phyloP scores from a whole-genome alignment of 2,797 vertebrate species.

The Rhinatrema bivittatum region DNA sequence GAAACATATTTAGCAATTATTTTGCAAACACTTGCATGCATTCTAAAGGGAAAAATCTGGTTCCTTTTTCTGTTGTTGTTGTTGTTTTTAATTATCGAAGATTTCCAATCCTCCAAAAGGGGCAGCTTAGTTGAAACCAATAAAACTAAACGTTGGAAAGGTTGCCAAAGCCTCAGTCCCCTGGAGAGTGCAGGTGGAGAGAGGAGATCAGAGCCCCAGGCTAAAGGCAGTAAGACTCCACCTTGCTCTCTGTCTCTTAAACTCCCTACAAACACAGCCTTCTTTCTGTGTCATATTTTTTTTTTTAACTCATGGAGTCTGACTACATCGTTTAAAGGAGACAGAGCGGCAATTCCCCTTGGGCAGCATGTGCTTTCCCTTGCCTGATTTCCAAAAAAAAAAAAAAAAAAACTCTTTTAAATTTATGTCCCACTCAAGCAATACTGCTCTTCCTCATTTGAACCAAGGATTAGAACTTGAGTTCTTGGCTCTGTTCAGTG shows the following conservation, averaged over 20 bases:
- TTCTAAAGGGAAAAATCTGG: too few species aligned
- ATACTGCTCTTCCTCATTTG: background rate
- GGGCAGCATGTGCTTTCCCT: conserved; percentile 25
- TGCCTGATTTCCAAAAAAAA: conserved; percentile 21
- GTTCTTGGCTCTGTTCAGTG: background rate
- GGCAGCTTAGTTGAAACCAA: conserved; percentile 60
- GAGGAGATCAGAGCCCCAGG: conserved; percentile 50
- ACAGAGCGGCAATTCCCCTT: conserved; percentile 20
- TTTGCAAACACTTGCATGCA: too few species aligned
- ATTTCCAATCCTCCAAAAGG: conserved; percentile 40
- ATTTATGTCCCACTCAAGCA: conserved; percentile 5
- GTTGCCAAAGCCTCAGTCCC: conserved; percentile 61
- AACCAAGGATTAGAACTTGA: background rate
- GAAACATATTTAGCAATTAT: too few species aligned
- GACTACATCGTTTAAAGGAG: conserved; percentile 37
- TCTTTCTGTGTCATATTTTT: too few species aligned
- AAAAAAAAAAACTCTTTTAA: too few species aligned
- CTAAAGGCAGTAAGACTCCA: conserved; percentile 25
- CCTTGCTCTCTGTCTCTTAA: conserved; percentile 24
- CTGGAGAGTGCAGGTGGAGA: conserved; percentile 65
- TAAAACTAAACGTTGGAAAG: conserved; percentile 46
- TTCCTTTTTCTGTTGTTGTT: too few species aligned
- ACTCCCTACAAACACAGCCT: conserved; percentile 3
- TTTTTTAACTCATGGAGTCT: conserved; percentile 10
- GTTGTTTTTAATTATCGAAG: conserved; percentile 38